A percentile compares a stretch with the other conserved stretches of the same genome.
phyloP scores from a whole-genome alignment of 2,888 invertebrate species.

The Bimastos eiseni region DNA sequence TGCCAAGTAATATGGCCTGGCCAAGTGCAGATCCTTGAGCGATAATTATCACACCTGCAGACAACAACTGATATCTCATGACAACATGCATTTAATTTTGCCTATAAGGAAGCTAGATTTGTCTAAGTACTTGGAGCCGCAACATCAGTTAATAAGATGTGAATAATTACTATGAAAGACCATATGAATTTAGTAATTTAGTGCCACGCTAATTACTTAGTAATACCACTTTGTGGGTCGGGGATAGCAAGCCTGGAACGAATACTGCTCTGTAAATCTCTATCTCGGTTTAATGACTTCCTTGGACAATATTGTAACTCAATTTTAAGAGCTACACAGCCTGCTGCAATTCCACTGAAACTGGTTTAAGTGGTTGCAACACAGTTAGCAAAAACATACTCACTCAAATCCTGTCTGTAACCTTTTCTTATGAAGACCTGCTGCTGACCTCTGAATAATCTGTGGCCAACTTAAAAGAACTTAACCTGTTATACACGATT shows the following conservation, averaged over 20 bases:
- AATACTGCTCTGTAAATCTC: background rate
- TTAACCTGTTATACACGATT: background rate
- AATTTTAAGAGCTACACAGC: no score
- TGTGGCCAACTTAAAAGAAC: background rate
- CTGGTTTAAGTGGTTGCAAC: background rate
- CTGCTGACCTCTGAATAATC: background rate
- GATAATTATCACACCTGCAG: no score
- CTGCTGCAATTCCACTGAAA: background rate
- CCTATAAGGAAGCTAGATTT: no score
- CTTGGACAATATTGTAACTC: no score
- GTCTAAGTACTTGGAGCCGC: no score
- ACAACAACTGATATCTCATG: no score
- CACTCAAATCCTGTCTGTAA: background rate
- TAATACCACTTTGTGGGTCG: background rate
- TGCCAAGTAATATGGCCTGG: no score
- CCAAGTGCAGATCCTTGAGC: no score
- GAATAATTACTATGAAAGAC: no score
- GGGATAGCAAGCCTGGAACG: background rate
- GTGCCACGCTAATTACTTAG: background rate
- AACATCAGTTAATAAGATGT: no score
- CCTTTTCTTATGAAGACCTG: background rate
- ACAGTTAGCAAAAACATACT: background rate
- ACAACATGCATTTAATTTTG: no score
- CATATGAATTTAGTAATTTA: no score
- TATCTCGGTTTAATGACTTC: background rate